Conservation (phyloP, 2,113 vertebrate genomes). For the Origma solitaria region DNA sequence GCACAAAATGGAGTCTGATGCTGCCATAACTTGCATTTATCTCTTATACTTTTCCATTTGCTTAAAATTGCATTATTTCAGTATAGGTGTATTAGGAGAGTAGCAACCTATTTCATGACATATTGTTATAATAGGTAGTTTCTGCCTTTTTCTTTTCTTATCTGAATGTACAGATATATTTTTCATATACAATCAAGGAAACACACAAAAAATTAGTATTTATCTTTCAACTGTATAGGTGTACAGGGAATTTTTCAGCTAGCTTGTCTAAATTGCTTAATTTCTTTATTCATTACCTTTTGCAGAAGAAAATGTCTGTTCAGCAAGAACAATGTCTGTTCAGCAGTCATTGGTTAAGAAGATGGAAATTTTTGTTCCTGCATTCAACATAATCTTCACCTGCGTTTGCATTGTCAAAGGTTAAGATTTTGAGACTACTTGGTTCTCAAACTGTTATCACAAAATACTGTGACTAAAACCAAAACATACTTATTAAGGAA, state of each 20-base stretch:
- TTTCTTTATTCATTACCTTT: neutral
- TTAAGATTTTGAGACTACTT: neutral
- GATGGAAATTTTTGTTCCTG: neutral
- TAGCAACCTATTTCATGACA: neutral
- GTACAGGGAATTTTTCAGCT: neutral
- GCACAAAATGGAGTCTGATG: neutral
- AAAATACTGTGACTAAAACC: neutral
- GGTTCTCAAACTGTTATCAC: neutral
- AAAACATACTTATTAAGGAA: neutral
- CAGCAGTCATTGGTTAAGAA: neutral
- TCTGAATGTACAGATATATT: neutral
- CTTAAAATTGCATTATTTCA: neutral
- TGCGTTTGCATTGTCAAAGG: neutral
- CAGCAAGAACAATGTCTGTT: too few relatives aligned
- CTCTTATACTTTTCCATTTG: neutral
- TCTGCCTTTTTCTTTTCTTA: neutral
- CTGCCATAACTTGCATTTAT: neutral
- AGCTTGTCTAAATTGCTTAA: neutral
- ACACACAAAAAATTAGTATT: neutral
- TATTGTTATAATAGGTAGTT: neutral
- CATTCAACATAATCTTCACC: neutral
- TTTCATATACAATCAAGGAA: neutral
- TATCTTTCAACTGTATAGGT: neutral
- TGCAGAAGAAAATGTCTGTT: too few relatives aligned
- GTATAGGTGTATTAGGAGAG: neutral